Evolutionary conservation across 2,797 vertebrate genomes (phyloP), one percentile per base, ranked within the genome.

Genomic region (Pangasius larnaudii): DNA sequence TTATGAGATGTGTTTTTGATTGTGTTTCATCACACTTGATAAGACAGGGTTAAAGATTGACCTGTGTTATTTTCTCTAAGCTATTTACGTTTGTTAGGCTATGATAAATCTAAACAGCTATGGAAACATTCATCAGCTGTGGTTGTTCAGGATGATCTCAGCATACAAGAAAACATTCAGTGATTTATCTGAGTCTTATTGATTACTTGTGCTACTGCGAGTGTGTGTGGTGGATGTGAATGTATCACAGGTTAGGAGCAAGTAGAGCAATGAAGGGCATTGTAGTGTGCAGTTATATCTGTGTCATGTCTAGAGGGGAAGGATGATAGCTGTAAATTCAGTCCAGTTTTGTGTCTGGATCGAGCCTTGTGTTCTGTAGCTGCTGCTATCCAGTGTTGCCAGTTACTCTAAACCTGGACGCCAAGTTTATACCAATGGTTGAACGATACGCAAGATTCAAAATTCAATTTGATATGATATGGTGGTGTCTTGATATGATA

Each of bases 281-380:
- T 89, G 85, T 87, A 88, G 88, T 86, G 89, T 86, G 88, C 85
- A 87, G 86, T 67, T 85, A 46, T 71, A 80, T 61, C 63, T 71
- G 8, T 89, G 79, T 58, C 69, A 51, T 49, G 14, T 81, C 85
- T 74, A 78, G 80, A 84, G 85, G 88, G 78, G 19, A 58, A 69
- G 59, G 33, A 49, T 74, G 30, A 36, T 46, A 67, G 69, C 88
- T 82, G 77, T 82, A 51, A 81, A 72, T 89, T 75, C 56, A 49
- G 24, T 36, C 85, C 42, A 61, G 9, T 72, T 83, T 51, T 36
- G 46, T 67, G 69, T 82, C 67, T 80, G 22, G 58, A 83, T 86
- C 36, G 5, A 1, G 16, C 75, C 33, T 84, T 71, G 56, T 65
- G 58, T 53, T 14, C 27, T 42, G 10, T 61, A 81, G 49, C 30